Base-by-base conservation (phyloP, 2,797 vertebrate genomes). In the Notamacropus eugenii region DNA sequence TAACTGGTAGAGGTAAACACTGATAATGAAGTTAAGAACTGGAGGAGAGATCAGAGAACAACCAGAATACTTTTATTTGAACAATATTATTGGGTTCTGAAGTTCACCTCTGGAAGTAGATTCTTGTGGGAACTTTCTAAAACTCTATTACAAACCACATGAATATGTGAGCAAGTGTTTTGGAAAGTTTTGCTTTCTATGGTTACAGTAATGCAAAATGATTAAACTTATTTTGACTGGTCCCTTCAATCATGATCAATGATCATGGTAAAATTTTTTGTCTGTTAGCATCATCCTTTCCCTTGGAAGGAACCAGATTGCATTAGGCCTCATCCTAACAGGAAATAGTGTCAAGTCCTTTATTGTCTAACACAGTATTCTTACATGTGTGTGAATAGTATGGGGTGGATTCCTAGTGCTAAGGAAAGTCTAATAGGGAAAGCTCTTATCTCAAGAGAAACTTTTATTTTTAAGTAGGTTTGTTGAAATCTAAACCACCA, bases 211-310 rank as follows among this genome's bases (percentile, higher is more conserved):
- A 0, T 0, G 90, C 92, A 97, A 94, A 97, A 95, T 95, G 59
- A 95, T 92, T 95, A 96, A 95, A 96, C 34, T 97, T 82, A 93
- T 94, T 97, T 59, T 96, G 92, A 95, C 74, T 55, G 95, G 91
- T 40, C 92, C 96, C 74, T 97, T 97, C 56, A 97, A 92, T 96
- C 87, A 91, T 29, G 92, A 95, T 87, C 97, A 97, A 93, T 87
- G 74, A 90, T 97, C 95, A 96, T 82, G 50, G 11, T 93, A 96
- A 96, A 94, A 96, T 93, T n/a, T 28, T 93, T 96, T 96, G 62
- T 92, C 13, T 96, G 92, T 93, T n/a, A 58, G 55, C 94, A 91
- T 55, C 91, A 92, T 40, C 24, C n/a, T 92, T 56, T 96, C 92
- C n/a, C 11, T 5, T 55, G 62, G 92, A 97, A 97, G 52, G 54